Evolutionary conservation across 2,888 invertebrate species (phyloP).

Genomic region (Maniola hyperantus): DNA sequence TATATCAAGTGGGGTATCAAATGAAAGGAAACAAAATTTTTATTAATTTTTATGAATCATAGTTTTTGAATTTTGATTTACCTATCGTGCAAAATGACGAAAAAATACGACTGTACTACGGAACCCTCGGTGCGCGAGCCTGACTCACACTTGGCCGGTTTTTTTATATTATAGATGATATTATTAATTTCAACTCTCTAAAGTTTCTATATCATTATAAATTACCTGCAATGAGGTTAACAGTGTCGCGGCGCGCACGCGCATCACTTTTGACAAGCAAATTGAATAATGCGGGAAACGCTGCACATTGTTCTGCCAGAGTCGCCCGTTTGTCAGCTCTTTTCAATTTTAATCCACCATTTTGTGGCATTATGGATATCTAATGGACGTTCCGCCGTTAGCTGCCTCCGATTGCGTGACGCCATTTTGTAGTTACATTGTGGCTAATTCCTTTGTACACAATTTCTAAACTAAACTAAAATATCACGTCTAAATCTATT

Average conservation of each 20-base stretch:
- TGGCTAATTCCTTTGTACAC: too few species aligned
- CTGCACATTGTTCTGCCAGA: conserved; percentile 69
- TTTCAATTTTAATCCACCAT: conserved; percentile 76
- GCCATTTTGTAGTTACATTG: conserved; percentile 66
- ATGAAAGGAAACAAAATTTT: too few species aligned
- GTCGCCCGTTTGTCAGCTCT: conserved; percentile 69
- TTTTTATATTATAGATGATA: background rate
- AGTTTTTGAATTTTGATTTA: too few species aligned
- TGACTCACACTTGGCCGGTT: too few species aligned
- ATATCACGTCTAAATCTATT: too few species aligned
- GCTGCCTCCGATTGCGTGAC: conserved; percentile 60
- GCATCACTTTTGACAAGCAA: conserved; percentile 71
- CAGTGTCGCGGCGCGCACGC: conserved; percentile 17
- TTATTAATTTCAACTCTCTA: background rate
- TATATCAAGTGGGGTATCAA: too few species aligned
- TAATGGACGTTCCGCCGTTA: conserved; percentile 80
- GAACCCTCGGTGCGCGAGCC: too few species aligned
- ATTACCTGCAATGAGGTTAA: background rate
- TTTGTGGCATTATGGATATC: conserved; percentile 79
- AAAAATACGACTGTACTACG: too few species aligned
- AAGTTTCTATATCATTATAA: background rate
- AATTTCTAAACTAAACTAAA: too few species aligned
- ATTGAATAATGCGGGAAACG: conserved; percentile 76
- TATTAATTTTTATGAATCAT: too few species aligned
- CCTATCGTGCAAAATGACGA: too few species aligned